phyloP scores from a whole-genome alignment of 2,888 invertebrate species.

The Lasioglossum malachurum region DNA sequence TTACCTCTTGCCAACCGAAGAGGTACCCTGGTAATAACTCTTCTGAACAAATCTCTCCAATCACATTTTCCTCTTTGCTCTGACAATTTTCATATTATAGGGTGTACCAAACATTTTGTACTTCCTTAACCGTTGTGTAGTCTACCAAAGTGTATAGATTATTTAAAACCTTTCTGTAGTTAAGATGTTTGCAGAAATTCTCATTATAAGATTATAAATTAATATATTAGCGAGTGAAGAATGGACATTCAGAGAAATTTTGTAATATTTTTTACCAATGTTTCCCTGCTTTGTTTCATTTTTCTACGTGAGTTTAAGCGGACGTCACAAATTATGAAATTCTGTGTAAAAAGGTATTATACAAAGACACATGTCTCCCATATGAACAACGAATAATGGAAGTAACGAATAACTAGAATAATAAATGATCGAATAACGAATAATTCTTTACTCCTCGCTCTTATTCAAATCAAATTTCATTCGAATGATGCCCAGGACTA shows the following conservation, averaged over 20 bases:
- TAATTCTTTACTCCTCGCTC: neutral
- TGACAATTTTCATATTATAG: neutral
- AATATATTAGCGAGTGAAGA: no score
- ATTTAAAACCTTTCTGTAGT: no score
- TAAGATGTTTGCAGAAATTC: no score
- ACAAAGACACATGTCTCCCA: neutral
- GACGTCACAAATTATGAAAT: neutral
- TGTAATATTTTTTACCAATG: neutral
- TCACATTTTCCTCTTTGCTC: neutral
- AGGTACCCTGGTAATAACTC: neutral
- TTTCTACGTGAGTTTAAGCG: neutral
- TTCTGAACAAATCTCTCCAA: neutral
- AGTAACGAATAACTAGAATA: neutral
- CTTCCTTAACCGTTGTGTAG: no score
- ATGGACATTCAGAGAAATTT: no score
- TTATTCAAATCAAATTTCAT: neutral
- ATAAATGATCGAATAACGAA: neutral
- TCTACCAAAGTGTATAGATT: no score
- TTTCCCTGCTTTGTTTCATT: neutral
- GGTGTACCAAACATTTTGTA: no score
- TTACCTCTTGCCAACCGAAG: neutral
- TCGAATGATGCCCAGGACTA: neutral
- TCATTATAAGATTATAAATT: no score
- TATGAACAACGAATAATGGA: neutral
- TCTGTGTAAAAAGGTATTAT: no score